Evolutionary conservation across 35 echinoderm and acorn worm genomes (phyloP).

Genomic region (Strongylocentrotus purpuratus): DNA sequence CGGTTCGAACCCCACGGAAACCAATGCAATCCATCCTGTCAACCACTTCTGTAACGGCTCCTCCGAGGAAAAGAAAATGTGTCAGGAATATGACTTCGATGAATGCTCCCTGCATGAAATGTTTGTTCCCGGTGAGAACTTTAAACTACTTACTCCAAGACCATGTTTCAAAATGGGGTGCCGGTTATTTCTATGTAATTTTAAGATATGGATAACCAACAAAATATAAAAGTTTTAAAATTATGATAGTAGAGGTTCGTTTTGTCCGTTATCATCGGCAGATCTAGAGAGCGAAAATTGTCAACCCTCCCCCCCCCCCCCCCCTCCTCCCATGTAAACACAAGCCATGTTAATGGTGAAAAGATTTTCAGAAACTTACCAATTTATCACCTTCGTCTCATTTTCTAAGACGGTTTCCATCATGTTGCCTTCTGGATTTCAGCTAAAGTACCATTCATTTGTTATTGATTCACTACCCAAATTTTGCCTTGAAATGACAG

Average conservation of each 20-base stretch:
- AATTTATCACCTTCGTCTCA: too few species aligned
- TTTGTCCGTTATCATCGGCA: too few species aligned
- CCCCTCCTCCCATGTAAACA: too few species aligned
- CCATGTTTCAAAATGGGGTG: neutral
- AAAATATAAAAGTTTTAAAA: too few species aligned
- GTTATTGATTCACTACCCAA: neutral
- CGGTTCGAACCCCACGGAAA: neutral
- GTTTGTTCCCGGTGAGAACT: conserved; percentile 4
- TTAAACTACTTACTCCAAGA: neutral
- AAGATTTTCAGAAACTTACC: too few species aligned
- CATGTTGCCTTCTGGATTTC: too few species aligned
- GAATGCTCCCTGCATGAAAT: conserved; percentile 2
- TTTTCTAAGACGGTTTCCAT: too few species aligned
- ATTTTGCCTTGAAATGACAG: neutral
- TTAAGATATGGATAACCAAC: too few species aligned
- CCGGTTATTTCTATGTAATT: neutral
- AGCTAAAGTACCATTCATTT: neutral
- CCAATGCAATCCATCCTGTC: neutral
- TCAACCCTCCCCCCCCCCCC: too few species aligned
- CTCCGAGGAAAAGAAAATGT: neutral
- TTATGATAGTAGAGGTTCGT: too few species aligned
- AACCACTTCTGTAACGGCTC: neutral
- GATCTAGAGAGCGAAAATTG: too few species aligned
- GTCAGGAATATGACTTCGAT: conserved; percentile 32
- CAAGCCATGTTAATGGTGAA: too few species aligned